A percentile compares a stretch with the other conserved stretches of the same genome.
These are phyloP conservation scores for Triplophysa tibetana DNA, from an alignment of 2,113 vertebrate genomes.

Conservation along the genomic window DNA sequence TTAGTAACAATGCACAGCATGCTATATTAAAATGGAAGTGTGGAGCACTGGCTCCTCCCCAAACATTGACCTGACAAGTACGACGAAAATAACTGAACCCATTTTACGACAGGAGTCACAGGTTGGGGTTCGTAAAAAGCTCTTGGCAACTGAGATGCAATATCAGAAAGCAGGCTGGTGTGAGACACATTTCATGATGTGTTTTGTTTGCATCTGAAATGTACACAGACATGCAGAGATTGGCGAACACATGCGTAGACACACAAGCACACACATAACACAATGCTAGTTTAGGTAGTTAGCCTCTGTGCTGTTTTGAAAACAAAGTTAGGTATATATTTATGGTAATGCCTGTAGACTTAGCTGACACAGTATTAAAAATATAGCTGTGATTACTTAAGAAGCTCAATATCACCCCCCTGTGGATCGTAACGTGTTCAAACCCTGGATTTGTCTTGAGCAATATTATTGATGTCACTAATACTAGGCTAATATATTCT, in stretches of 20 bases:
- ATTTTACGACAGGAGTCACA: constrained; percentile 72
- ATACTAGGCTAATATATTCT: constrained; percentile 3
- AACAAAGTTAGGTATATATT: constrained; percentile 68
- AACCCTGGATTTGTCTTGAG: constrained; percentile 60
- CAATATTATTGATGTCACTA: constrained; percentile 48
- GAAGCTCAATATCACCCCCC: constrained; percentile 80
- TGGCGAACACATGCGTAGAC: constrained; percentile 16
- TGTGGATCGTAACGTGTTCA: constrained; percentile 68
- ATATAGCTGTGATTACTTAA: constrained; percentile 50
- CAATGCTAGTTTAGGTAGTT: constrained; percentile 45
- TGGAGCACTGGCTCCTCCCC: constrained; percentile 56
- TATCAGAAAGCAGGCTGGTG: constrained; percentile 21
- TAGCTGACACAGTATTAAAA: constrained; percentile 65
- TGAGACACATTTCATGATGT: constrained; percentile 28
- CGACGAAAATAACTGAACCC: constrained; percentile 76
- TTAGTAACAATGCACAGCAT: constrained; percentile 41
- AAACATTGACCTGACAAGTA: constrained; percentile 73
- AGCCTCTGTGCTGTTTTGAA: constrained; percentile 53
- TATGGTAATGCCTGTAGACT: constrained; percentile 60
- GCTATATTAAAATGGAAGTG: constrained; percentile 57
- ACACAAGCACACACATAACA: not conserved
- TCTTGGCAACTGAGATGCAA: constrained; percentile 51
- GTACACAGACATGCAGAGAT: constrained; percentile 24
- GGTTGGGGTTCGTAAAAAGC: constrained; percentile 65
- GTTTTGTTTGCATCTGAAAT: constrained; percentile 48